Evolutionary conservation across 2,888 invertebrate species (phyloP), one percentile per base, ranked within the genome.

Genomic region (Diarsia dahlii): DNA sequence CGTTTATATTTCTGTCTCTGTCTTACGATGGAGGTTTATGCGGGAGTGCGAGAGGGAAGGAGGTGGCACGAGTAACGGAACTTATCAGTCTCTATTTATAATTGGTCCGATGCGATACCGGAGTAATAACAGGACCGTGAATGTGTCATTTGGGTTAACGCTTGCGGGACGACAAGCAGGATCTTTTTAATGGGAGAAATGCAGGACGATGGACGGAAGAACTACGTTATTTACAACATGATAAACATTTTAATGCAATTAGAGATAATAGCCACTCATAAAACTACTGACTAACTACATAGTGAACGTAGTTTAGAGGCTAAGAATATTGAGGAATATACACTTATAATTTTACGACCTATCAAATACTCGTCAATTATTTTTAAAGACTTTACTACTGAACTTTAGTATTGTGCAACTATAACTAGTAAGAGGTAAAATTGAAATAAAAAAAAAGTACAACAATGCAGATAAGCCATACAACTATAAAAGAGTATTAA

Each of bases 71-170:
- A 86, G 89, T 94, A 95, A 95, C 94, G 92, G 95, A 90, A 94
- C 92, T 92, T 94, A 94, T 95, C 93, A 92, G 90, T 89, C 87
- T 89, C 92, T 95, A 93, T 94, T 94, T 94, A 95, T 95, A 95
- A 95, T 94, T 94, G 92, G 91, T 88, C 84, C 91, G 90, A 91
- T 78, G 88, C 90, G 91, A 93, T 92, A 92, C 90, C 89, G 89
- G 90, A 88, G 90, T 91, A 91, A 90, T 91, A 93, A 93, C 92
- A 93, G 92, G 91, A 93, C 89, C 73, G 88, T 78, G 69, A 86
- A 80, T 90, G 88, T 90, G 87, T 90, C 89, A 92, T 88, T 89
- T 89, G 78, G 90, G 89, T 91, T 91, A 90, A 74, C 23, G 74
- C 78, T 82, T 78, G 74, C 76, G 80, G 81, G 78, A 73, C 63